These are phyloP conservation scores for Chinchilla lanigera DNA, from an alignment of 2,113 vertebrate species.

Conservation along the genomic window DNA sequence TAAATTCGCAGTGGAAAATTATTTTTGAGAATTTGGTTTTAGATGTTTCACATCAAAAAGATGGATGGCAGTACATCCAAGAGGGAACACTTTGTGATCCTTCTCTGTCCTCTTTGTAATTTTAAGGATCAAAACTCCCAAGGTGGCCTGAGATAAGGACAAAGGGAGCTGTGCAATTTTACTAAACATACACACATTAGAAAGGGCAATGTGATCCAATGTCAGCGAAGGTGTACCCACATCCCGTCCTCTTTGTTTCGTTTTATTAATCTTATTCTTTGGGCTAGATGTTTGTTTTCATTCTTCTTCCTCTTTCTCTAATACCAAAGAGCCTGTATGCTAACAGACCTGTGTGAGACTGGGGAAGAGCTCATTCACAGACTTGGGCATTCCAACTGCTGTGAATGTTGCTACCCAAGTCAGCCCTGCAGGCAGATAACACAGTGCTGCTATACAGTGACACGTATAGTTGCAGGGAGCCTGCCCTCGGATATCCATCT, in stretches of 20 bases:
- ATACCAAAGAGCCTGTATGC: background rate
- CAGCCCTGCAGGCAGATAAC: background rate
- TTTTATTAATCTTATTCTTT: conserved; percentile 50
- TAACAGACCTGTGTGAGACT: background rate
- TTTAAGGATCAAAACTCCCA: conserved; percentile 79
- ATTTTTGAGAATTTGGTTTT: conserved; percentile 72
- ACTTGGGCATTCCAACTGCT: background rate
- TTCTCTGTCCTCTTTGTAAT: conserved; percentile 71
- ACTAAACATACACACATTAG: conserved; percentile 62
- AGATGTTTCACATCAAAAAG: conserved; percentile 79
- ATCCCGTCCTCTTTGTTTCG: background rate
- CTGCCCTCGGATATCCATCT: background rate
- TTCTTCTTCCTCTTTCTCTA: background rate
- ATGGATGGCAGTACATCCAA: conserved; percentile 61
- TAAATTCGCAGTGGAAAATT: conserved; percentile 78
- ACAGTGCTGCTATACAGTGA: background rate
- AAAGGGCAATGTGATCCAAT: conserved; percentile 76
- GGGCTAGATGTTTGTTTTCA: background rate
- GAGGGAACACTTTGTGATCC: conserved; percentile 71
- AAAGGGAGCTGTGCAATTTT: conserved; percentile 62
- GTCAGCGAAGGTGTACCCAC: background rate
- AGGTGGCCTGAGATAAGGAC: conserved; percentile 72
- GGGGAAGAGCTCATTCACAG: background rate
- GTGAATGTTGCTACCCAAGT: background rate
- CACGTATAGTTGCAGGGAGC: rapidly evolving